Base-by-base conservation (phyloP, 2,888 invertebrate genomes). In the Mythimna vitellina region DNA sequence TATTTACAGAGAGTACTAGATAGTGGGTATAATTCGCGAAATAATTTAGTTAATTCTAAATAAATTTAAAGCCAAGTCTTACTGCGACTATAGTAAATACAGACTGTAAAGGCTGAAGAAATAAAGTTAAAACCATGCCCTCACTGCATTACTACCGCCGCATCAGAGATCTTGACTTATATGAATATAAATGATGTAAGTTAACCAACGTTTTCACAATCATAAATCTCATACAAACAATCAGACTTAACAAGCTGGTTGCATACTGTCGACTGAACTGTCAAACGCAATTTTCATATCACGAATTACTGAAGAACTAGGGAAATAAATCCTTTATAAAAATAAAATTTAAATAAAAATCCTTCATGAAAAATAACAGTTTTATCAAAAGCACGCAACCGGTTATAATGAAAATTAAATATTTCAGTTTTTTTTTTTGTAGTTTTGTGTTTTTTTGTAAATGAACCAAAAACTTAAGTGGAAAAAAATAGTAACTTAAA, bases 1-100 rank as follows among this genome's bases (percentile, higher is more conserved):
- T 94, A 95, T 96, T 93, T 95, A 96, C 95, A 96, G 68, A 64
- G 88, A 88, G 88, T 80, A 87, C 80, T 87, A 89, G 84, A 89
- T 90, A 89, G 86, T 90, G 89, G 89, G 91, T 92, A 93, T 92
- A 94, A 94, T 94, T 95, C 93, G 93, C 92, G 93, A 94, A 95
- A 95, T 95, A 95, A 95, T 93, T 95, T 94, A 94, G 91, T 89
- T 85, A 81, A 78, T 76, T 76, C 76, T 85, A 84, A 80, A 78
- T 80, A 73, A 78, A 75, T 58, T 72, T 76, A 85, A 73, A 76
- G 73, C 56, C 70, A 65, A 73, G 58, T 66, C 69, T 73, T 57
- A 66, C 29, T 64, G 78, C 58, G 63, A 71, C 73, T 60, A 38
- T 77, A 79, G 63, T 57, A 72, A 46, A 38, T 22, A 63, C 22